phyloP scores from a whole-genome alignment of 2,888 invertebrate genomes.

The Orchesella flavescens region DNA sequence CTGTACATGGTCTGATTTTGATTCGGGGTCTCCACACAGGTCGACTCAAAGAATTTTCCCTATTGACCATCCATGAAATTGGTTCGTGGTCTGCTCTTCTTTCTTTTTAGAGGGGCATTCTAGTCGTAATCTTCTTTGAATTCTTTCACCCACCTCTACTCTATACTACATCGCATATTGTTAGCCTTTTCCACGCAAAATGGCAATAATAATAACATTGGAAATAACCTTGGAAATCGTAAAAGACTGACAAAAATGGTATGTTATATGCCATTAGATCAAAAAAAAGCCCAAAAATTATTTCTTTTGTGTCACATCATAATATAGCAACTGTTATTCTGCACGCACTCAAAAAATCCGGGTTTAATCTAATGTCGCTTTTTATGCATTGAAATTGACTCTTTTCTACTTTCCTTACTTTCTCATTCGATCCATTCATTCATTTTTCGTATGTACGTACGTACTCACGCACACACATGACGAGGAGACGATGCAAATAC shows the following conservation, averaged over 20 bases:
- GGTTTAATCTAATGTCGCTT: conserved; percentile 45
- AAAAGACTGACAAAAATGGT: conserved; percentile 35
- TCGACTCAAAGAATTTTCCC: conserved; percentile 36
- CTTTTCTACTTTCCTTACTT: too few relatives aligned
- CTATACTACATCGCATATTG: neutral
- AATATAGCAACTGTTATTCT: neutral
- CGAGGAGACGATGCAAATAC: neutral
- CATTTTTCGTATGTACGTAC: neutral
- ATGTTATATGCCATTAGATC: conserved; percentile 53
- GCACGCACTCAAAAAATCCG: conserved; percentile 27
- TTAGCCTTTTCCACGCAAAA: neutral
- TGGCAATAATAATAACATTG: neutral
- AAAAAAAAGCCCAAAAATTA: conserved; percentile 7
- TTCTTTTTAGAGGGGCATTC: conserved; percentile 17
- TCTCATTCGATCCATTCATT: neutral
- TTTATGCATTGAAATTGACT: conserved; percentile 57
- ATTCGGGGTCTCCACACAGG: conserved; percentile 7
- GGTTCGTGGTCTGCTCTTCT: conserved; percentile 41
- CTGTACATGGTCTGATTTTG: conserved; percentile 58
- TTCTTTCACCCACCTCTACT: neutral
- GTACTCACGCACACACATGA: neutral
- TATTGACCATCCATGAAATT: conserved; percentile 67
- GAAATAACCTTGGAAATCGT: neutral
- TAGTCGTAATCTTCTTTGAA: neutral
- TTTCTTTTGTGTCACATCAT: neutral